Conservation (phyloP, 2,888 invertebrate genomes). For the Caenorhabditis sp. region DNA sequence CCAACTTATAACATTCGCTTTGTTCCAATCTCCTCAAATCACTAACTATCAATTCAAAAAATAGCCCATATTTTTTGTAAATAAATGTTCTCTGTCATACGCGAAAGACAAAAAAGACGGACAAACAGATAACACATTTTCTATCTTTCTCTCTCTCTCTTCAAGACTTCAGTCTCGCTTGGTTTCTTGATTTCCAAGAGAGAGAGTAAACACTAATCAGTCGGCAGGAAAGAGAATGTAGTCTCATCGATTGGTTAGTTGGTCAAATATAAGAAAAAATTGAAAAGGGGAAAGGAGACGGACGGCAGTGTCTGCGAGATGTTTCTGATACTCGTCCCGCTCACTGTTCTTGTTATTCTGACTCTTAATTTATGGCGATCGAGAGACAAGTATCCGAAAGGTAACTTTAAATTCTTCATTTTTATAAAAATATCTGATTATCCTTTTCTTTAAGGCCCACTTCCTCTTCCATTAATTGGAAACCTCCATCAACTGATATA, state of each 20-base stretch:
- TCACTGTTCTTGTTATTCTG: not conserved
- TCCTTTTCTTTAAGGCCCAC: conserved; percentile 53
- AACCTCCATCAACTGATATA: conserved; percentile 59
- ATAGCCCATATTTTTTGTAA: not conserved
- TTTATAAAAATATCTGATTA: no score
- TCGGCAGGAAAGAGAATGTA: conserved; percentile 6
- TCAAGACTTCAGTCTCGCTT: no score
- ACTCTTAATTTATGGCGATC: conserved; percentile 4
- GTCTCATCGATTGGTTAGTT: not conserved
- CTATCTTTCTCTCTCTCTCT: not conserved
- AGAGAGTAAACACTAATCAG: conserved; percentile 8
- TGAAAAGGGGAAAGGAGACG: no score
- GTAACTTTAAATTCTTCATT: no score
- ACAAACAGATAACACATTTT: not conserved
- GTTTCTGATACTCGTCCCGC: not conserved
- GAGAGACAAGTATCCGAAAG: conserved; percentile 12
- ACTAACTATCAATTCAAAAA: no score
- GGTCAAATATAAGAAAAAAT: conserved; percentile 1
- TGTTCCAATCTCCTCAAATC: not conserved
- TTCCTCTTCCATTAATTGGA: conserved; percentile 62
- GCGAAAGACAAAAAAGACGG: no score
- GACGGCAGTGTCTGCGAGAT: no score
- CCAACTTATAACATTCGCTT: conserved; percentile 26
- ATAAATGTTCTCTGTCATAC: conserved; percentile 10
- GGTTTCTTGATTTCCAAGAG: no score